These are phyloP conservation scores for Aleadryas rufinucha DNA, from an alignment of 2,113 vertebrate genomes.

Conservation along the genomic window DNA sequence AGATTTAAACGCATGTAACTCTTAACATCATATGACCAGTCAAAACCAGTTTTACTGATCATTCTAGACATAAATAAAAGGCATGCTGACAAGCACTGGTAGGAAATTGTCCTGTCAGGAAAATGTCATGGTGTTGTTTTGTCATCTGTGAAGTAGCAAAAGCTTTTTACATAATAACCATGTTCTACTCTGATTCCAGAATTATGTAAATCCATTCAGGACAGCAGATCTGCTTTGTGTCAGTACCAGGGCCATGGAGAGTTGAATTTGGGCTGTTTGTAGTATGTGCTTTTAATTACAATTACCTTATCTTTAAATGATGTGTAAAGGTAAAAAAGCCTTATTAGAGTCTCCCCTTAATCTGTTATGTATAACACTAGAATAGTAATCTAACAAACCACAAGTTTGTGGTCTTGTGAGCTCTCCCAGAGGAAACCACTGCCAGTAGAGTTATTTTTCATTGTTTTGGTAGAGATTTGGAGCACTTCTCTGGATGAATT, in stretches of 20 bases:
- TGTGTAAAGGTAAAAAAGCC: not conserved
- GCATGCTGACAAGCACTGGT: conserved; percentile 7
- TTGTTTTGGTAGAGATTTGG: not conserved
- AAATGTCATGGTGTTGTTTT: conserved; percentile 31
- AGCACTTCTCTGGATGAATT: not conserved
- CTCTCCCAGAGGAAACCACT: not conserved
- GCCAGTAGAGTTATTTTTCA: not conserved
- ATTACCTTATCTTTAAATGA: not conserved
- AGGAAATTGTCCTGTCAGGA: conserved; percentile 63
- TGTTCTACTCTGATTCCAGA: not conserved
- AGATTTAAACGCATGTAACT: conserved; percentile 5
- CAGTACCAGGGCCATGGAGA: not conserved
- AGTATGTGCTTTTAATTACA: conserved; percentile 36
- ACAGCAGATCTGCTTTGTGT: not conserved
- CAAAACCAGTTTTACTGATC: conserved; percentile 36
- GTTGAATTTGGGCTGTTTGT: not conserved
- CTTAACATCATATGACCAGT: conserved; percentile 10
- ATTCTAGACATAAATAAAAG: not conserved
- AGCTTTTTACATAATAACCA: conserved; percentile 38
- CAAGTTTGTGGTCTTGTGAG: not conserved
- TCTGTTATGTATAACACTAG: fast-evolving
- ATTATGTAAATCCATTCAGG: not conserved
- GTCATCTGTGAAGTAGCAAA: conserved; percentile 55
- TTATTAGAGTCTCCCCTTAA: not conserved
- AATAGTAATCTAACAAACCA: not conserved